phyloP scores from a whole-genome alignment of 2,113 vertebrate species.

The Paratilapia polleni region DNA sequence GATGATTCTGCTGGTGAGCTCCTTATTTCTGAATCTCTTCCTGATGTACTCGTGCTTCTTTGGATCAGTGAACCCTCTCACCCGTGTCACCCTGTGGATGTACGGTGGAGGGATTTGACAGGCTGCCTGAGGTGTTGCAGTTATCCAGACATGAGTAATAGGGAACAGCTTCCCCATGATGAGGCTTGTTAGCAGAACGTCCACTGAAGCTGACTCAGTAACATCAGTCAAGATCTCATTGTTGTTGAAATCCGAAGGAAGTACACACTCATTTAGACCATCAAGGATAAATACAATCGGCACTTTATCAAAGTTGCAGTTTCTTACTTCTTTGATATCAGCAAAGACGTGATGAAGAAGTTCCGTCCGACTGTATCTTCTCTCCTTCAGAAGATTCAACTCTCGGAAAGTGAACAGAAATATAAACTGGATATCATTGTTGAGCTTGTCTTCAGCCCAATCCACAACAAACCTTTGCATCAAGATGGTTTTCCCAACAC shows the following conservation, averaged over 20 bases:
- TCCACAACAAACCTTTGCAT: constrained; percentile 1
- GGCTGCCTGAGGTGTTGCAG: background rate
- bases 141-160: constrained; percentile 11
- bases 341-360: constrained; percentile 21
- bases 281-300: constrained; percentile 10
- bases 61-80: constrained; percentile 12
- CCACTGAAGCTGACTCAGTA: background rate
- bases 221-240: background rate
- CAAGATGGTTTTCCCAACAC: constrained; percentile 15
- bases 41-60: background rate
- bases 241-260: constrained; percentile 19
- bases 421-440: background rate
- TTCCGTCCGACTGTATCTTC: background rate
- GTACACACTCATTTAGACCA: background rate
- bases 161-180: constrained; percentile 30
- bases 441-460: constrained; percentile 1
- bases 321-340: background rate
- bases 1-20: background rate
- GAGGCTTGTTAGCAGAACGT: constrained; percentile 30
- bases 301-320: background rate
- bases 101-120: background rate
- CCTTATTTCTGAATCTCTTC: background rate
- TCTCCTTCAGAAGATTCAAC: background rate
- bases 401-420: constrained; percentile 18
- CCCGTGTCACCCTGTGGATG: constrained; percentile 5